Evolutionary conservation across 2,888 invertebrate species (phyloP).

Genomic region (Kuschelorhynchus macadamiae): DNA sequence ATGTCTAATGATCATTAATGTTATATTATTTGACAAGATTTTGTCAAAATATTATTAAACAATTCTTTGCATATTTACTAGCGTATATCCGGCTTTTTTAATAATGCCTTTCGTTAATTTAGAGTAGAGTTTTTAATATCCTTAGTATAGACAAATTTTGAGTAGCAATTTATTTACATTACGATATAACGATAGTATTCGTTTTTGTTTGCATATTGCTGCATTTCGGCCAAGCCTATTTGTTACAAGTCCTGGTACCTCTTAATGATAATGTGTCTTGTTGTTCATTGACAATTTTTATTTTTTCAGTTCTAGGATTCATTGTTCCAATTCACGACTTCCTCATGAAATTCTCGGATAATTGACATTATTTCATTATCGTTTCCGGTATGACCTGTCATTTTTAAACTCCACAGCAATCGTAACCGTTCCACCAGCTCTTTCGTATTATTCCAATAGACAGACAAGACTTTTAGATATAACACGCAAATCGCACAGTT

Average conservation of each 20-base stretch:
- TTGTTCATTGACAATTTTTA: conserved; percentile 57
- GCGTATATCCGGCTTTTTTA: background rate
- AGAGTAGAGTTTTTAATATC: conserved; percentile 36
- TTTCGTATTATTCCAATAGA: background rate
- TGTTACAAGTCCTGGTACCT: conserved; percentile 66
- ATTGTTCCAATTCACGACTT: background rate
- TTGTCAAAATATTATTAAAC: conserved; percentile 16
- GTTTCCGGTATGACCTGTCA: conserved; percentile 10
- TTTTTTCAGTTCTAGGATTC: background rate
- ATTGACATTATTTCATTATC: conserved; percentile 21
- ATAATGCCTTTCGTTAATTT: conserved; percentile 4
- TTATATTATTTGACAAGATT: conserved; percentile 10
- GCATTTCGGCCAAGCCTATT: conserved; percentile 65
- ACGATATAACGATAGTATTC: conserved; percentile 61
- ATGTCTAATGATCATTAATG: conserved; percentile 24
- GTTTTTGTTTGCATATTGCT: conserved; percentile 58
- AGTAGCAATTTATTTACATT: conserved; percentile 64
- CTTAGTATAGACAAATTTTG: conserved; percentile 63
- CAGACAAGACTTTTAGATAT: background rate
- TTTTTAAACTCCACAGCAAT: conserved; percentile 1
- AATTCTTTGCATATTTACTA: conserved; percentile 26
- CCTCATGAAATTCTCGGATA: conserved; percentile 14
- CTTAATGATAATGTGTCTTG: conserved; percentile 61
- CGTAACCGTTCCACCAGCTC: conserved; percentile 11
- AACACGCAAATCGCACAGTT: conserved; percentile 13